A percentile compares a stretch with the other conserved stretches of the same genome.
These are phyloP conservation scores for Labrus mixtus DNA, from an alignment of 2,113 vertebrate genomes.

Conservation along the genomic window DNA sequence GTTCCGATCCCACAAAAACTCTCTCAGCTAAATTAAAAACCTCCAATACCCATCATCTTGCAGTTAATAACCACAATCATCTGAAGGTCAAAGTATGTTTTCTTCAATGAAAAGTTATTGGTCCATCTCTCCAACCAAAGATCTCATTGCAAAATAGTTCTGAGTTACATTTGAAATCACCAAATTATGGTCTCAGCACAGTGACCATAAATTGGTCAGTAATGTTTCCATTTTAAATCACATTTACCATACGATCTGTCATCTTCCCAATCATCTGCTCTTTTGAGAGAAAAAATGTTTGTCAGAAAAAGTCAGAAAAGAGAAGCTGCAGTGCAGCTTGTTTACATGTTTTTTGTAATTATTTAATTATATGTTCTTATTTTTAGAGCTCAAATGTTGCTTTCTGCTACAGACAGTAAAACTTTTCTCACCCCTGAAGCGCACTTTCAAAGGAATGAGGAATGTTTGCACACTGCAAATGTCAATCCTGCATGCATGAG, in stretches of 20 bases:
- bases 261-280: neutral
- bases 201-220: neutral
- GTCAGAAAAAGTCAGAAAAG: too few relatives aligned
- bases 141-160: neutral
- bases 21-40: neutral
- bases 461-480: constrained; percentile 34
- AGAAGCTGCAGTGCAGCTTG: too few relatives aligned
- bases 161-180: neutral
- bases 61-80: neutral
- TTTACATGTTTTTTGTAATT: neutral
- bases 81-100: neutral
- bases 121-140: neutral
- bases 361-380: neutral
- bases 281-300: neutral
- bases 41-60: constrained; percentile 15
- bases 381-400: neutral
- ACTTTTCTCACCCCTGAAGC: neutral
- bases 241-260: neutral
- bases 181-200: neutral
- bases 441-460: constrained; percentile 8
- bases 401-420: neutral
- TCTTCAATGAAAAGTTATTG: neutral
- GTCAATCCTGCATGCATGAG: constrained; percentile 21
- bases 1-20: constrained; percentile 9
- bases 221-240: neutral